Base-by-base conservation (phyloP, 2,797 vertebrate genomes). In the Chelidonichthys spinosus region DNA sequence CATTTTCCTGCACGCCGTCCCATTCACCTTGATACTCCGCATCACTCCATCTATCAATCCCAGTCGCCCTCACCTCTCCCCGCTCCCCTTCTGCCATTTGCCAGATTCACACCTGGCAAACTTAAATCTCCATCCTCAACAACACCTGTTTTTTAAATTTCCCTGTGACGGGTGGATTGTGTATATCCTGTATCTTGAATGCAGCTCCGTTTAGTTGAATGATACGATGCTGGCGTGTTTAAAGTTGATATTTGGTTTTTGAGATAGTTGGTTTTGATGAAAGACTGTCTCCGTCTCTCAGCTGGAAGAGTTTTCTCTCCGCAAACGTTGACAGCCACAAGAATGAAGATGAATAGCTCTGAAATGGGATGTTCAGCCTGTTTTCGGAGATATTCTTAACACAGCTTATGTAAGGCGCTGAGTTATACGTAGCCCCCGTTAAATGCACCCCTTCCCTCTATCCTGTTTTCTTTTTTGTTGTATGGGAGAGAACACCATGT, bases 341-440 rank as follows among this genome's bases (percentile, higher is more conserved):
- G 67, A 90, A 91, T 91, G 62, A 82, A 88, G 72, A 91, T 88
- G 77, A 91, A 92, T 82, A 82, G 79, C 71, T 87, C 85, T 18
- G 81, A 85, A 85, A 89, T 78, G 80, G 76, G 81, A 86, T 81
- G 72, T 85, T 88, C 74, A 47, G 74, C 71, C 79, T 89, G 78
- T 89, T 90, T 81, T 66, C 52, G 49, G 53, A 80, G 77, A 91
- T 90, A 80, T 76, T 88, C 79, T 72, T 86, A 89, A 91, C 85
- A 87, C 78, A 78, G 69, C 80, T 81, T 83, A 84, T 84, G 78
- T 83, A 84, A 87, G 76, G 76, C 25, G 80, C 72, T 88, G 62
- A 84, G 50, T 73, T 86, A 82, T 13, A 86, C 76, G 74, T 79
- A 74, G 25, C 25, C 50, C 55, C 39, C 37, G 33, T 73, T 69